These are phyloP conservation scores for Eospalax fontanierii DNA, from an alignment of 2,797 vertebrate genomes.

Conservation along the genomic window DNA sequence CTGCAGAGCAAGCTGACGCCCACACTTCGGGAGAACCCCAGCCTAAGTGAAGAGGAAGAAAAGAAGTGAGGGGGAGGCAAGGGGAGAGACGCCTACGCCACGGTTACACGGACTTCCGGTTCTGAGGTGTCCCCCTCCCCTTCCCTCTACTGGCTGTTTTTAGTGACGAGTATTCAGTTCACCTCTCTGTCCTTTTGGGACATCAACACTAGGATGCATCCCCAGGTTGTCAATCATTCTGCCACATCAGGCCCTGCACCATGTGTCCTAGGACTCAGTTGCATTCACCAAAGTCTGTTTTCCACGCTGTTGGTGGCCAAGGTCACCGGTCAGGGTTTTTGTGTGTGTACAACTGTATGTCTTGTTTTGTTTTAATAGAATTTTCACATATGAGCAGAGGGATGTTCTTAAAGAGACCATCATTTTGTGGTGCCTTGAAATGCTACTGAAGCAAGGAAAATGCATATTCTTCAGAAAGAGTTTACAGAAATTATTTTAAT, in stretches of 20 bases:
- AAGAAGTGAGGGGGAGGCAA: conserved; percentile 78
- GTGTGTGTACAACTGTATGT: background rate
- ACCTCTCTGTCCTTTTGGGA: conserved; percentile 14
- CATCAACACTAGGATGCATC: background rate
- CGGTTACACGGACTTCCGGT: conserved; percentile 73
- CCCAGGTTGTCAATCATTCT: background rate
- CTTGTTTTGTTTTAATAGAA: background rate
- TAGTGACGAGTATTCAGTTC: background rate
- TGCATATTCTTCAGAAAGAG: conserved; percentile 69
- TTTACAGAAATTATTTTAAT: conserved; percentile 82
- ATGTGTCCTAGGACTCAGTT: background rate
- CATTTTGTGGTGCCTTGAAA: conserved; percentile 83
- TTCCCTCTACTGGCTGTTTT: background rate
- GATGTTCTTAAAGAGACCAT: conserved; percentile 70
- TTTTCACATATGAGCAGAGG: conserved; percentile 54
- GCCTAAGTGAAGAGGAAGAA: conserved; percentile 82
- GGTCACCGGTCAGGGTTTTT: background rate
- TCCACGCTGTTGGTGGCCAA: background rate
- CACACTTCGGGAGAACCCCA: conserved; percentile 83
- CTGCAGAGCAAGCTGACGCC: conserved; percentile 90
- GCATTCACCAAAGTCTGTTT: background rate
- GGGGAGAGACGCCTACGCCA: conserved; percentile 5
- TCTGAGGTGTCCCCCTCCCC: background rate
- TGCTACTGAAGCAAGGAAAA: conserved; percentile 62
- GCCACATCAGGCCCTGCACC: background rate